Evolutionary conservation across 2,888 invertebrate genomes (phyloP).

Genomic region (Mantis religiosa): DNA sequence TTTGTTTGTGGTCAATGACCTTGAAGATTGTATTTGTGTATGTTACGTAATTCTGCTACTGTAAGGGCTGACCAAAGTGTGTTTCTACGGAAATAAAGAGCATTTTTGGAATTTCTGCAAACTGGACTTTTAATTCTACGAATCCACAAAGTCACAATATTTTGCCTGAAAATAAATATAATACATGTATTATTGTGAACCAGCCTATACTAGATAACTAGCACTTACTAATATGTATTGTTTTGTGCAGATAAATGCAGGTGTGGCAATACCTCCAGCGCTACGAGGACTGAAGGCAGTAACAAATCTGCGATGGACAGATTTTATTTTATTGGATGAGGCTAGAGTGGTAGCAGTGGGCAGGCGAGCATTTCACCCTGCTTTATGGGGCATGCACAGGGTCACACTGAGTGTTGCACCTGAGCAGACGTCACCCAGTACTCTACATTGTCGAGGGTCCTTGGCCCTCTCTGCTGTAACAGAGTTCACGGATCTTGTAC

Average conservation of each 20-base stretch:
- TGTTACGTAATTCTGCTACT: too few species aligned
- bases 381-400: constrained; percentile 61
- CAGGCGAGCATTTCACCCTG: constrained; percentile 69
- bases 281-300: constrained; percentile 68
- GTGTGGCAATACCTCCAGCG: constrained; percentile 61
- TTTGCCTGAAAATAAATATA: too few species aligned
- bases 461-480: constrained; percentile 64
- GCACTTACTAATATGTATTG: not conserved
- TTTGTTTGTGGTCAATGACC: too few species aligned
- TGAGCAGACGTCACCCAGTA: constrained; percentile 52
- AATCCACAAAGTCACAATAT: too few species aligned
- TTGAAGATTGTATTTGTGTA: too few species aligned
- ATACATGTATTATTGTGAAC: too few species aligned
- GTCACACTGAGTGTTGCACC: constrained; percentile 65
- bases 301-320: constrained; percentile 68
- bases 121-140: too few species aligned
- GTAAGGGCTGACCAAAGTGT: too few species aligned
- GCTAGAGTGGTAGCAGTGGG: constrained; percentile 56
- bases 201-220: too few species aligned
- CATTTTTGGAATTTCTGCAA: too few species aligned
- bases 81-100: too few species aligned
- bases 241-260: constrained; percentile 60
- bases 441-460: constrained; percentile 41
- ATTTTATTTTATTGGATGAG: constrained; percentile 61
- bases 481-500: constrained; percentile 76